Evolutionary conservation across 2,113 vertebrate genomes (phyloP).

Genomic region (Silurus asotus): DNA sequence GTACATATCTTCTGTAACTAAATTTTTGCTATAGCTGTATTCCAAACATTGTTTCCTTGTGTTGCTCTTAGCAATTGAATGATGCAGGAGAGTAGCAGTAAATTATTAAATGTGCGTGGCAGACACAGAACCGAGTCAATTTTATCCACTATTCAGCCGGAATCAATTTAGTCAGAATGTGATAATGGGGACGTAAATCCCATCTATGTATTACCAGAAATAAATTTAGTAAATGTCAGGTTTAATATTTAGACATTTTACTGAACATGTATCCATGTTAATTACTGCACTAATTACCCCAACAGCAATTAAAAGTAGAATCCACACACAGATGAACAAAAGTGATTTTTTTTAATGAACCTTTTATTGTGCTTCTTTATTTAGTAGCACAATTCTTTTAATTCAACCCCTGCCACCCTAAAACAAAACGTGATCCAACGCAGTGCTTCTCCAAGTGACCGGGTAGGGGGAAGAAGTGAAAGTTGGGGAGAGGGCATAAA

Average conservation of each 20-base stretch:
- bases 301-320: not conserved
- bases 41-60: not conserved
- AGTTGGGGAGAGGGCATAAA: constrained; percentile 45
- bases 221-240: not conserved
- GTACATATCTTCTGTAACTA: not conserved
- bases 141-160: not conserved
- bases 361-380: constrained; percentile 63
- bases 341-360: constrained; percentile 73
- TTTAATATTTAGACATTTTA: not conserved
- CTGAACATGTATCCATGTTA: not conserved
- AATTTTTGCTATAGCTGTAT: not conserved
- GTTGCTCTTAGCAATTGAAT: not conserved
- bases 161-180: not conserved
- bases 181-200: not conserved
- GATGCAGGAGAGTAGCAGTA: not conserved
- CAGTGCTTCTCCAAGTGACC: constrained; percentile 65
- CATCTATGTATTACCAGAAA: not conserved
- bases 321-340: constrained; percentile 12
- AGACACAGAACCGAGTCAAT: not conserved
- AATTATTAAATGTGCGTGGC: not conserved
- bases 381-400: constrained; percentile 71
- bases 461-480: constrained; percentile 49
- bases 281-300: not conserved
- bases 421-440: constrained; percentile 63
- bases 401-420: constrained; percentile 71